These are phyloP conservation scores for Rynchops niger DNA, from an alignment of 2,113 vertebrate genomes.

Conservation along the genomic window DNA sequence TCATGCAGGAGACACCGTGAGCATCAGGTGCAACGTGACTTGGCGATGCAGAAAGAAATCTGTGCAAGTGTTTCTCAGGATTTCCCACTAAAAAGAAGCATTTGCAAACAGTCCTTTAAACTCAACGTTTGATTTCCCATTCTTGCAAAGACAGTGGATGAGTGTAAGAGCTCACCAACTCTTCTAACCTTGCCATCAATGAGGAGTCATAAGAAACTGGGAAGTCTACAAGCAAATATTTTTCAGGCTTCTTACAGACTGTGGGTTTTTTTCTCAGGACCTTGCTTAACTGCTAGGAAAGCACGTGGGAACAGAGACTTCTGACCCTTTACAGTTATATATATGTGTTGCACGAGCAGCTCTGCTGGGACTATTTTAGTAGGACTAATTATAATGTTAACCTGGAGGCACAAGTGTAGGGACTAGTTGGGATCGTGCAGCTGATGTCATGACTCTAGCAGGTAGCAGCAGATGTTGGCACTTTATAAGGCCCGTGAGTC, in stretches of 20 bases:
- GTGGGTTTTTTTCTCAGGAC: background rate
- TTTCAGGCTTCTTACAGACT: background rate
- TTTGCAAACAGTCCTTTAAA: background rate
- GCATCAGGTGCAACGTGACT: background rate
- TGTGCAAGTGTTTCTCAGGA: background rate
- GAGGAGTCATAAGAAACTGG: background rate
- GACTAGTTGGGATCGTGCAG: background rate
- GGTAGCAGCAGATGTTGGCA: background rate
- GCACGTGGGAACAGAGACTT: background rate
- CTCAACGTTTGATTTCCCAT: background rate
- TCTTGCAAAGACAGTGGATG: background rate
- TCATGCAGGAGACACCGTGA: background rate
- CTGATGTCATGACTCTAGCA: background rate
- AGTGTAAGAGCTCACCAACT: background rate
- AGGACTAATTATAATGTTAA: background rate
- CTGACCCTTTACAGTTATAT: background rate
- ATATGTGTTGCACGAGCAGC: rapidly evolving
- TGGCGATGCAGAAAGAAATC: background rate
- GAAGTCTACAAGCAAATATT: background rate
- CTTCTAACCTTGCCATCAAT: background rate
- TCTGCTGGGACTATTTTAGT: background rate
- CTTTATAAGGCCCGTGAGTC: background rate
- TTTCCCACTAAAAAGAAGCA: background rate
- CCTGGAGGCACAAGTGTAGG: background rate
- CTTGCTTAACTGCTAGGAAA: background rate